Conservation (phyloP, 1,140 invertebrate genomes). For the Bradynema listronoti region DNA sequence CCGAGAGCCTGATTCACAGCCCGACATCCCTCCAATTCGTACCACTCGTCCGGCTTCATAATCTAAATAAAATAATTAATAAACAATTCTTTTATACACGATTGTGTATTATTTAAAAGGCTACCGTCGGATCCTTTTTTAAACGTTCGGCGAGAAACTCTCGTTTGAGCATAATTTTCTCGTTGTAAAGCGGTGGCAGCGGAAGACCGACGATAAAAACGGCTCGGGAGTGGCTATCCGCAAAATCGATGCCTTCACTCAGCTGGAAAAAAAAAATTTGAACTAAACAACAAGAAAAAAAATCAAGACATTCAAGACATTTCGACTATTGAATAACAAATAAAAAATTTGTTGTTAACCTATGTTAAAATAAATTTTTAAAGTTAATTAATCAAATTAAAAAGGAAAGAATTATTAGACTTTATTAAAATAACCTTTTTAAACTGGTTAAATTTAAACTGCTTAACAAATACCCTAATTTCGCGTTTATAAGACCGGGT, state of each 20-base stretch:
- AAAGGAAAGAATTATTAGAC: too few relatives aligned
- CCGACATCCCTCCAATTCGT: slow-evolving; percentile 81
- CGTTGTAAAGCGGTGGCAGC: slow-evolving; percentile 84
- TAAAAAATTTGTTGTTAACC: too few relatives aligned
- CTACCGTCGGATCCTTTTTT: slow-evolving; percentile 22
- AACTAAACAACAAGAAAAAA: too few relatives aligned
- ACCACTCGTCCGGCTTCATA: slow-evolving; percentile 68
- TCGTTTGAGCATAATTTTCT: slow-evolving; percentile 81
- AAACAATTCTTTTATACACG: slow-evolving; percentile 12
- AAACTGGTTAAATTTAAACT: too few relatives aligned
- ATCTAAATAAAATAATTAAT: slow-evolving; percentile 29
- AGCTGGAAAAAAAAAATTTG: too few relatives aligned
- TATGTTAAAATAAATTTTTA: too few relatives aligned
- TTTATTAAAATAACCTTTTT: too few relatives aligned
- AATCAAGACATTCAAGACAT: too few relatives aligned
- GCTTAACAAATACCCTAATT: too few relatives aligned
- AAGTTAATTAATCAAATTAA: too few relatives aligned
- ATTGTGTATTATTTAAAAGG: slow-evolving; percentile 9
- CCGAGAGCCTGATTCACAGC: slow-evolving; percentile 98
- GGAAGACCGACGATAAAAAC: slow-evolving; percentile 92
- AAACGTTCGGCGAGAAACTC: slow-evolving; percentile 68
- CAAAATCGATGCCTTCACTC: slow-evolving; percentile 88
- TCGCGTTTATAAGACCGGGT: too few relatives aligned
- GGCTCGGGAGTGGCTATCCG: slow-evolving; percentile 84
- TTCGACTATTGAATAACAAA: too few relatives aligned